A percentile compares a stretch with the other conserved stretches of the same genome.
Conservation (phyloP, 2,888 invertebrate genomes). For the Scotopteryx bipunctaria region DNA sequence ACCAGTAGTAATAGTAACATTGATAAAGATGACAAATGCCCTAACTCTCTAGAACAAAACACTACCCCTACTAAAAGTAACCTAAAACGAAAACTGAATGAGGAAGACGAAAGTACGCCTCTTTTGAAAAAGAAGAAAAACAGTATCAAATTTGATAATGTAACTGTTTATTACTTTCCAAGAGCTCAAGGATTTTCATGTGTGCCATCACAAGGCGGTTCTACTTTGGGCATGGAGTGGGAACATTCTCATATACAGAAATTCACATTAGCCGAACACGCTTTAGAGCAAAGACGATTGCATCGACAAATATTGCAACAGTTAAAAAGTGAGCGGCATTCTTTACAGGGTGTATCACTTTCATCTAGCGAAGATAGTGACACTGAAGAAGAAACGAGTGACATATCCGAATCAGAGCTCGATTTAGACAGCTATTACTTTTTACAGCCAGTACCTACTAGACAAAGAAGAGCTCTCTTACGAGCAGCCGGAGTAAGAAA, state of each 20-base stretch:
- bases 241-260: constrained; percentile 87
- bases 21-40: constrained; percentile 39
- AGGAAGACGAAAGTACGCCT: constrained; percentile 71
- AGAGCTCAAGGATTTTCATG: constrained; percentile 96
- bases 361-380: constrained; percentile 94
- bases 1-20: constrained; percentile 37
- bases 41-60: constrained; percentile 44
- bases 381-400: constrained; percentile 92
- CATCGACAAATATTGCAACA: constrained; percentile 92
- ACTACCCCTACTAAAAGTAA: constrained; percentile 82
- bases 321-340: constrained; percentile 87
- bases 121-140: constrained; percentile 87
- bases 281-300: constrained; percentile 92
- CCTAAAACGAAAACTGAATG: constrained; percentile 85
- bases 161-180: constrained; percentile 97
- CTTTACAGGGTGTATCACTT: constrained; percentile 76
- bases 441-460: constrained; percentile 95
- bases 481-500: constrained; percentile 96
- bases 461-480: constrained; percentile 93
- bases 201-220: constrained; percentile 94
- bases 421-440: constrained; percentile 96
- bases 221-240: constrained; percentile 96
- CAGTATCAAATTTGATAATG: constrained; percentile 94
- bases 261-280: constrained; percentile 94
- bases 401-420: constrained; percentile 91